Evolutionary conservation across 2,888 invertebrate genomes (phyloP), one percentile per base, ranked within the genome.

Genomic region (Hesperia comma): DNA sequence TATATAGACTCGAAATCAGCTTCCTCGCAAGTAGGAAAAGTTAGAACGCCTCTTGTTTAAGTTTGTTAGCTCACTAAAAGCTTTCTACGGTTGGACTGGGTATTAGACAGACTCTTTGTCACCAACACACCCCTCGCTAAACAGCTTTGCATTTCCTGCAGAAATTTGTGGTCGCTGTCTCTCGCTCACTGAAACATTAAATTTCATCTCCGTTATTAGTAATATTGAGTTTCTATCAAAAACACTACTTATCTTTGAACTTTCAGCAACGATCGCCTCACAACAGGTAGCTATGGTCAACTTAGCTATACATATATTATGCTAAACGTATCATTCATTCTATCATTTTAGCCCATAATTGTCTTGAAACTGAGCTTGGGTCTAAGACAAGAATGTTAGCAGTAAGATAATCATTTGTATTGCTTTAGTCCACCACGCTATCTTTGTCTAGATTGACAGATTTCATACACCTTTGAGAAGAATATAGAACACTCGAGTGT

Each of bases 21-120:
- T 10, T 19, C n/a, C 10, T 12, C 49, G 10, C 12, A 19, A 49
- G 49, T 19, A 49, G 8, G 17, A 12, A 49, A 49, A 49, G 17
- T 49, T 49, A 19, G 19, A 49, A 49, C 19, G n/a, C 49, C 49
- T 19, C 49, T 49, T 49, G 49, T 19, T 49, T 49, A 49, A 49
- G n/a, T 17, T 49, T 49, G 49, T 49, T 49, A 49, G 49, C 49
- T 5, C 12, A 12, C 12, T 49, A 19, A 49, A 49, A 49, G 49
- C 49, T 49, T 49, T 49, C 49, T 19, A 49, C 12, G 19, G 49
- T 49, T 19, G 49, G 19, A 49, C 19, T 19, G 49, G 2, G 49
- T 49, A 49, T 49, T 49, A 49, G 49, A 19, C 8, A 49, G 49
- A 49, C 49, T 49, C 46, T 17, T 46, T 19, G 49, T 17, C 19